Evolutionary conservation across 2,797 vertebrate genomes (phyloP), one percentile per base, ranked within the genome.

Genomic region (Alfaro cultratus): DNA sequence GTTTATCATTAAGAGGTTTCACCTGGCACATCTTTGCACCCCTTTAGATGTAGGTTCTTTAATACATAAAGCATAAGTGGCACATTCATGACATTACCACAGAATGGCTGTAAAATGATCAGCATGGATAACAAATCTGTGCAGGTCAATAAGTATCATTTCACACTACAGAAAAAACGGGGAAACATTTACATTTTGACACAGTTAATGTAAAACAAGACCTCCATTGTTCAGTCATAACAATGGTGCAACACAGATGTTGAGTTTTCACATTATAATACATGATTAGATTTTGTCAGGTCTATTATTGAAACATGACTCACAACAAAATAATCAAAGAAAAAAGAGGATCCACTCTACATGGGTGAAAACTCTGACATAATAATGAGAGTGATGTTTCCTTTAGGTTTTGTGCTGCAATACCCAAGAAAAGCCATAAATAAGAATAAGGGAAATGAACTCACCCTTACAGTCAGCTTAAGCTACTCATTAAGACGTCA

Each of bases 191-290:
- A 51, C 74, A 0, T 18, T 41, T 4, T 13, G 3, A 72, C 21
- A 34, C 62, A 68, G 7, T 36, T 16, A 55, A 18, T 0, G 49
- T 23, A 6, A 67, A 49, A 53, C 5, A 9, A 13, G 13, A 15
- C 16, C 45, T 45, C 45, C n/a, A n/a, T n/a, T n/a, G n/a, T n/a
- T n/a, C 13, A 46, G 45, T 46, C 45, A 46, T 13, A 46, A 46
- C 45, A 45, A 11, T 12, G 43, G 43, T 45, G 7, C 39, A 9
- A 74, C 26, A 18, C 5, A 34, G 53, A 55, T 80, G 31, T 43
- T 43, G 71, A 53, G 49, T 73, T 84, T 71, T 64, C 26, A n/a
- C 4, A 46, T 26, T 31, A 41, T 18, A 70, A 9, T 75, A 18
- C 1, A 10, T 68, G 47, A n/a, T 2, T 23, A 34, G 1, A 5